A percentile compares a stretch with the other conserved stretches of the same genome.
Evolutionary conservation across 2,113 vertebrate species (phyloP).

Genomic region (Pituophis catenifer): DNA sequence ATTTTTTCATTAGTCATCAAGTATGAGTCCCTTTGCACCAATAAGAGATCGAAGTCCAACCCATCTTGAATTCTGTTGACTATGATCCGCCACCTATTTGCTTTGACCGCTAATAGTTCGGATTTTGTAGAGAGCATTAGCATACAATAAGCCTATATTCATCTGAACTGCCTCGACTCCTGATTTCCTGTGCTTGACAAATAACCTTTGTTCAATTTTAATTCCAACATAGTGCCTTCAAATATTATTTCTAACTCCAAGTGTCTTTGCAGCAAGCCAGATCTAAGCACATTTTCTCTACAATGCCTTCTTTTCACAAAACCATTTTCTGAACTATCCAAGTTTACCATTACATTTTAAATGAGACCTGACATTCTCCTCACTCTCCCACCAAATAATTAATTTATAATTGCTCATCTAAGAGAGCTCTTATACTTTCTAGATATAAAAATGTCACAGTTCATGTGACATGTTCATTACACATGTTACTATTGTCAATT

Average conservation of each 20-base stretch:
- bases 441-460: not conserved
- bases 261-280: not conserved
- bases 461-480: not conserved
- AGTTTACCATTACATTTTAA: not conserved
- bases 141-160: not conserved
- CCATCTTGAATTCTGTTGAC: not conserved
- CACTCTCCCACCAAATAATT: not conserved
- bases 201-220: not conserved
- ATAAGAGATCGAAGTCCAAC: not conserved
- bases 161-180: not conserved
- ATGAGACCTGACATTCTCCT: not conserved
- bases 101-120: not conserved
- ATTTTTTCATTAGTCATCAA: not conserved
- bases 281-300: not conserved
- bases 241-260: not conserved
- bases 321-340: not conserved
- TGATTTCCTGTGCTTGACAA: not conserved
- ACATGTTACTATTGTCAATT: not conserved
- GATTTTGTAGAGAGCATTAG: not conserved
- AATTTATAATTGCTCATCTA: not conserved
- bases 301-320: not conserved
- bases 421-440: not conserved
- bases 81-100: not conserved
- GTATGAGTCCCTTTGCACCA: not conserved
- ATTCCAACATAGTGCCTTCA: not conserved